These are phyloP conservation scores for Cordylochernes scorpioides DNA, from an alignment of 2,888 invertebrate species.

Conservation along the genomic window DNA sequence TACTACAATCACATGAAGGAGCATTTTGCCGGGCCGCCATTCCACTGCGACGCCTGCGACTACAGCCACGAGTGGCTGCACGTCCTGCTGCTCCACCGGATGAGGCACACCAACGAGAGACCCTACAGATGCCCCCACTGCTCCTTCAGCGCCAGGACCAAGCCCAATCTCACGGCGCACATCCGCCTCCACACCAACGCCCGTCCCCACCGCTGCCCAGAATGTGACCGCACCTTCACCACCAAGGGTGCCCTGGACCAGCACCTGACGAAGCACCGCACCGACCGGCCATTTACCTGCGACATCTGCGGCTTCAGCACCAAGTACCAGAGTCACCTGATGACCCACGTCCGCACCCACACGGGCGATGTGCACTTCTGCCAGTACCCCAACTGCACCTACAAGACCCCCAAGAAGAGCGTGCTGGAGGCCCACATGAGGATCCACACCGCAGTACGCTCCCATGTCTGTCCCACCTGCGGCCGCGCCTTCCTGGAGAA, in stretches of 20 bases:
- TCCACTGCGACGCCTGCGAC: slow-evolving; percentile 33
- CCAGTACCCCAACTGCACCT: slow-evolving; percentile 33
- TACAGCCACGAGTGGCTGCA: slow-evolving; percentile 28
- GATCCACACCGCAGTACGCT: slow-evolving; percentile 28
- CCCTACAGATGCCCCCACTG: slow-evolving; percentile 29
- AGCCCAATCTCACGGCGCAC: slow-evolving; percentile 32
- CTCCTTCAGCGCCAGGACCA: slow-evolving; percentile 31
- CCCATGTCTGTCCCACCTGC: slow-evolving; percentile 31
- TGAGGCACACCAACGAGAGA: slow-evolving; percentile 28
- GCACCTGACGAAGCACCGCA: slow-evolving; percentile 30
- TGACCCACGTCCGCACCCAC: slow-evolving; percentile 36
- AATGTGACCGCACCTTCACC: slow-evolving; percentile 32
- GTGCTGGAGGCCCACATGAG: slow-evolving; percentile 36
- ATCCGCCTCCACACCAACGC: slow-evolving; percentile 32
- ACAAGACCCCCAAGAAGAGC: slow-evolving; percentile 35
- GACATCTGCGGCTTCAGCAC: slow-evolving; percentile 39
- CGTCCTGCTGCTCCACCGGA: slow-evolving; percentile 31
- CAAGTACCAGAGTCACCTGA: slow-evolving; percentile 36
- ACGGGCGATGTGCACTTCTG: slow-evolving; percentile 35
- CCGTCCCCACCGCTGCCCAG: slow-evolving; percentile 30
- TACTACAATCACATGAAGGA: slow-evolving; percentile 33
- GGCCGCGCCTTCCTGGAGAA: slow-evolving; percentile 37
- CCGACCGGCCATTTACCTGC: slow-evolving; percentile 32
- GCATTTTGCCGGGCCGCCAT: slow-evolving; percentile 35
- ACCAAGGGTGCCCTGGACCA: slow-evolving; percentile 32